Conservation (phyloP, 2,797 vertebrate species). For the Dicrostonyx torquatus region DNA sequence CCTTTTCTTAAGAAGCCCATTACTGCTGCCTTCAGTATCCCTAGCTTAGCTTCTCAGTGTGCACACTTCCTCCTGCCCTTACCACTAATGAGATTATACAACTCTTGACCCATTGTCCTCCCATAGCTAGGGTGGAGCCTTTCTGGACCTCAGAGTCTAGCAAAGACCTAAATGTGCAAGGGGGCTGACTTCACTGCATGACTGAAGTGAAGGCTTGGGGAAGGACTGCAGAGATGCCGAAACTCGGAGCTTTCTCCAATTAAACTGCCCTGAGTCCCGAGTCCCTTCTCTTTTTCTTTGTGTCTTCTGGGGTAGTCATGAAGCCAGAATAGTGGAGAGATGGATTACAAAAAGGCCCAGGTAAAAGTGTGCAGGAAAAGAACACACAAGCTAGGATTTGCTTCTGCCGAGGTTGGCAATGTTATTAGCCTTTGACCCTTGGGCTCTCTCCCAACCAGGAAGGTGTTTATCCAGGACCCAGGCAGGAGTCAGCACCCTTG, state of each 20-base stretch:
- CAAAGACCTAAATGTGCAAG: not conserved
- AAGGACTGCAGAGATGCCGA: not conserved
- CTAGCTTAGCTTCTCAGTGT: not conserved
- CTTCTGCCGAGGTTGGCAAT: not conserved
- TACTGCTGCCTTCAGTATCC: not conserved
- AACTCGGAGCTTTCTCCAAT: not conserved
- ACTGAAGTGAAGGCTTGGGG: not conserved
- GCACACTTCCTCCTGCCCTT: not conserved
- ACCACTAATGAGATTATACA: not conserved
- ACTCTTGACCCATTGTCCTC: not conserved
- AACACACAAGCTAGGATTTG: not conserved
- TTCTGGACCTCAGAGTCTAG: not conserved
- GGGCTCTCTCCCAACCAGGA: too few relatives aligned
- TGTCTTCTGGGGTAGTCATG: not conserved
- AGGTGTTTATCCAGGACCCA: not conserved
- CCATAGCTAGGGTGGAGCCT: too few relatives aligned
- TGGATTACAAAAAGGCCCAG: not conserved
- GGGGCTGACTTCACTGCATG: rapidly evolving
- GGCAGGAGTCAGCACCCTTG: rapidly evolving
- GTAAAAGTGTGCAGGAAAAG: not conserved
- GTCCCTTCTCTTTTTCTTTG: not conserved
- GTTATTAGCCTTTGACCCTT: not conserved
- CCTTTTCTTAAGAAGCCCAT: not conserved
- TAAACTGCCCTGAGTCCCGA: not conserved
- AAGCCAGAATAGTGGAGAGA: not conserved